phyloP scores from a whole-genome alignment of 2,113 vertebrate genomes.

The Dasypus novemcinctus region DNA sequence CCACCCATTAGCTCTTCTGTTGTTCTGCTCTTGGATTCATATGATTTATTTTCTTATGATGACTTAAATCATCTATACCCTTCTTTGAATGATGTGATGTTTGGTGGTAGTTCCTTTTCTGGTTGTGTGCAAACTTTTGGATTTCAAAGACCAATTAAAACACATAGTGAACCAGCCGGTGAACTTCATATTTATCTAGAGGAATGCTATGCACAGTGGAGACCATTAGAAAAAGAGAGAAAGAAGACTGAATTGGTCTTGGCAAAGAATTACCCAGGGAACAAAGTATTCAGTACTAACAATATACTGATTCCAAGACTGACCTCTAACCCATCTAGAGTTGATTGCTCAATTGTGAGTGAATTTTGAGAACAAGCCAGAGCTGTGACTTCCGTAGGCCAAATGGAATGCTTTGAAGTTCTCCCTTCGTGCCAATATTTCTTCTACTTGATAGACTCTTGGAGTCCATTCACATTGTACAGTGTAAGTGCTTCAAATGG shows the following conservation, averaged over 20 bases:
- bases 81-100: constrained; percentile 71
- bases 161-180: constrained; percentile 75
- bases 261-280: constrained; percentile 78
- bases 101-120: constrained; percentile 77
- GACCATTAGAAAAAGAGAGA: constrained; percentile 85
- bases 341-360: constrained; percentile 80
- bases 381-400: constrained; percentile 82
- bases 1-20: not conserved
- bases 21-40: constrained; percentile 72
- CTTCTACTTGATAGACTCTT: constrained; percentile 84
- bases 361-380: constrained; percentile 75
- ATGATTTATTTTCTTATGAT: constrained; percentile 70
- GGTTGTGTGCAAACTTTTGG: constrained; percentile 65
- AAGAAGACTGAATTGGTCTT: constrained; percentile 69
- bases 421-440: constrained; percentile 85
- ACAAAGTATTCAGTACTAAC: constrained; percentile 38
- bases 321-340: constrained; percentile 69
- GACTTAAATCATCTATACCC: constrained; percentile 79
- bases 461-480: constrained; percentile 84
- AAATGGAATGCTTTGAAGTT: constrained; percentile 86
- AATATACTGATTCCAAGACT: constrained; percentile 34
- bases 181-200: constrained; percentile 86
- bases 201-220: constrained; percentile 88
- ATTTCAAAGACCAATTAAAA: constrained; percentile 73
- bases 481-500: constrained; percentile 82